Evolutionary conservation across 2,113 vertebrate genomes (phyloP), one percentile per base, ranked within the genome.

Genomic region (Pungitius pungitius): DNA sequence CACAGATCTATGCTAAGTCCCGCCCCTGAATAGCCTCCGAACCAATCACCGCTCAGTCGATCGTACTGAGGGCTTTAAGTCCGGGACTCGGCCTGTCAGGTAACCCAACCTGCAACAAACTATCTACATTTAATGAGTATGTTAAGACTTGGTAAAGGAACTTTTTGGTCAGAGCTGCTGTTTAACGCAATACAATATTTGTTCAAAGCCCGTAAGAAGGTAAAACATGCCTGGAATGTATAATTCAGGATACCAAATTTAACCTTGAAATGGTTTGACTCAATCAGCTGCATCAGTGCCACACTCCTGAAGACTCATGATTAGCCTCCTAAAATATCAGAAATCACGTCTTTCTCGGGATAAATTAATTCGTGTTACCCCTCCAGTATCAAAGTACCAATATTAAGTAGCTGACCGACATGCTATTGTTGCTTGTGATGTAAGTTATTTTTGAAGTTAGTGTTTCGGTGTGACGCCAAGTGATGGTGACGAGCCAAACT

Each of bases 21-120:
- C 82, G 71, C 88, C 92, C 64, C 49, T 9, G 37, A 37, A 1
- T 18, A 15, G 7, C n/a, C 3, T 51, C 7, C 1, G 43, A 73
- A 82, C 90, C 91, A 92, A 93, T 92, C 78, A 85, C 2, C 14
- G 14, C n/a, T 43, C 40, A 52, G 45, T 47, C 2, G 22, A 14
- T 2, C 12, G 14, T 3, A 0, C 1, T 11, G 2, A 1, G 1
- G 8, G 0, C 0, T 0, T 3, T 62, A 18, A 18, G 0, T 6
- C 82, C 82, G 24, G 22, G 33, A 0, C 0, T 0, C 0, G 7
- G 77, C 1, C 68, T 89, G 51, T 24, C 54, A 87, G 87, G 85
- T 15, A 62, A 55, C 2, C 6, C 0, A 1, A 8, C 0, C 10
- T 4, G 0, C 0, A 6, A 15, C 0, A 57, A 56, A 73, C 18